Evolutionary conservation across 1,140 invertebrate species (phyloP), one percentile per base, ranked within the genome.

Genomic region (Vanessa atalanta): DNA sequence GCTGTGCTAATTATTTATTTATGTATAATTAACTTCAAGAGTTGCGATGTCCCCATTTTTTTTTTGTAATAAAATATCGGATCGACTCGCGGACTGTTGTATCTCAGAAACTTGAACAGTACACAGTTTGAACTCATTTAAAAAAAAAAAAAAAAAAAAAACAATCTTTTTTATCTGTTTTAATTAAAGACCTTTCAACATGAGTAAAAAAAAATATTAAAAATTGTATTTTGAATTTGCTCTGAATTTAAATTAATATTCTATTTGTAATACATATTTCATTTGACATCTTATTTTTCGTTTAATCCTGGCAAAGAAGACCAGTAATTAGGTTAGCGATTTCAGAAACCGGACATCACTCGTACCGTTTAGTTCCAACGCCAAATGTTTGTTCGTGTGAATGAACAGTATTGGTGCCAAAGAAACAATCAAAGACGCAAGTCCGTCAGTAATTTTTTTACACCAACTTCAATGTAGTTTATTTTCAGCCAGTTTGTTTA

Each of bases 351-450:
- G 74, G 57, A 68, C 70, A 72, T 70, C 23, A 37, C 63, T 67
- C 63, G 69, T 72, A 67, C 65, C 69, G 48, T 73, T 50, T 43
- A 23, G 57, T 57, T 57, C 23, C 31, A 43, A 53, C 57, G 71
- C 70, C 66, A 68, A 68, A 50, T 23, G 53, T 60, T 47, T 11
- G 67, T 53, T 70, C 65, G 65, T 64, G 74, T 76, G 74, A 76
- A 76, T 76, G 74, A 72, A 76, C 74, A 76, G 50, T 68, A 64
- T 76, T 67, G 70, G 74, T 76, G 74, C 74, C 74, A 76, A 72
- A 76, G 68, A 61, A 71, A 70, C 47, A 51, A 57, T 63, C 64
- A 65, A 67, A 75, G 69, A 55, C 66, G 72, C 66, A 43, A 73
- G 57, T 43, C 65, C 61, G 65, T 65, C 70, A 31, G 53, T 72